Conservation (phyloP, 2,113 vertebrate genomes). For the Colius striatus region DNA sequence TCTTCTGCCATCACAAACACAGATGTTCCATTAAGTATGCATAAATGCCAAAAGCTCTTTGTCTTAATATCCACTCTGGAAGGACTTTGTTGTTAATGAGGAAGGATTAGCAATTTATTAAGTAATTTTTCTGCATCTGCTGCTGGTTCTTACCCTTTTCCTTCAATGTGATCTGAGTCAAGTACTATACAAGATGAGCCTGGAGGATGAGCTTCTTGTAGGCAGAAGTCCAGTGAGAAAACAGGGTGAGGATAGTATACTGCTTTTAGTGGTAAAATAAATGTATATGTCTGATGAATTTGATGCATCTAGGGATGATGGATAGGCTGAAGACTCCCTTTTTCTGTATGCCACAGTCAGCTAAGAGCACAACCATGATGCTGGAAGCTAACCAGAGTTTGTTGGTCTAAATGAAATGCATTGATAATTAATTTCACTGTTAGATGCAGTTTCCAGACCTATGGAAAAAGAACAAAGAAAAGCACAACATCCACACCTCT, state of each 20-base stretch:
- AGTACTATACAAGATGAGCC: neutral
- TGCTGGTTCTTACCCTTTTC: neutral
- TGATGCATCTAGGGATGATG: neutral
- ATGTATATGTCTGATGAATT: accelerated
- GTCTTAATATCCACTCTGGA: slow-evolving; percentile 27
- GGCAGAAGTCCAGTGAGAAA: neutral
- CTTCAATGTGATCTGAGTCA: neutral
- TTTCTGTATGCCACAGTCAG: too few relatives aligned
- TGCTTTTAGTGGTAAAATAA: neutral
- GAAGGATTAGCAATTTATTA: slow-evolving; percentile 10
- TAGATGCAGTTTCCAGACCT: neutral
- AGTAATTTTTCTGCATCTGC: neutral
- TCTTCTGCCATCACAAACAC: slow-evolving; percentile 34
- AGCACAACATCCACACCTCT: neutral
- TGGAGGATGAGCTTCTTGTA: neutral
- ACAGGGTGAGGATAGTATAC: too few relatives aligned
- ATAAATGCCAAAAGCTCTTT: slow-evolving; percentile 13
- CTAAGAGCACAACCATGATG: accelerated
- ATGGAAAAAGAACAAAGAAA: too few relatives aligned
- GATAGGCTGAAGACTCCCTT: neutral
- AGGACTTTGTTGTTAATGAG: slow-evolving; percentile 3
- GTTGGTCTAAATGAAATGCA: neutral
- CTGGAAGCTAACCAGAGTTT: neutral
- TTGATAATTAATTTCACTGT: neutral
- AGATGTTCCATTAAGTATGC: slow-evolving; percentile 21